These are phyloP conservation scores for Carapus acus DNA, from an alignment of 2,797 vertebrate genomes.

Conservation along the genomic window DNA sequence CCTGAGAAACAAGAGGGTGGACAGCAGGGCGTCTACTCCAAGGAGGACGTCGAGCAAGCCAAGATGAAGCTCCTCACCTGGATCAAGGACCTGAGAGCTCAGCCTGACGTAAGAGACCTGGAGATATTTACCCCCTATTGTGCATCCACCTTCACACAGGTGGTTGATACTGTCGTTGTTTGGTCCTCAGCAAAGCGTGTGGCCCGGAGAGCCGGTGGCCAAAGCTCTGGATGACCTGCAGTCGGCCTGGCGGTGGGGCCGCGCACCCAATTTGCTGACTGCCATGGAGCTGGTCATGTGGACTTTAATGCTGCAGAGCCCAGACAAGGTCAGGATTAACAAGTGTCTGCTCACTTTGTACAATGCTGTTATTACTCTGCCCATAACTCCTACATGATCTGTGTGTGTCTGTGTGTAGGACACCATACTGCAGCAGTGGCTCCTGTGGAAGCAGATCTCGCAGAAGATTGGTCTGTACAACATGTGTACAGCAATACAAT, in stretches of 20 bases:
- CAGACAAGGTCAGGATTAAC: slow-evolving; percentile 64
- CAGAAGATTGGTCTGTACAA: slow-evolving; percentile 70
- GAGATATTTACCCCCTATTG: neutral
- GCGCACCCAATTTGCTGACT: slow-evolving; percentile 57
- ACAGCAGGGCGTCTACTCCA: slow-evolving; percentile 43
- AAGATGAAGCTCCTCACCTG: slow-evolving; percentile 66
- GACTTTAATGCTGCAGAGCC: slow-evolving; percentile 66
- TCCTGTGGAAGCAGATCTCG: slow-evolving; percentile 75
- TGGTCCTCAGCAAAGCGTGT: slow-evolving; percentile 69
- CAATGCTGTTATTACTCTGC: too few relatives aligned
- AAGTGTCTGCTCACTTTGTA: neutral
- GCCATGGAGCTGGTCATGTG: slow-evolving; percentile 76
- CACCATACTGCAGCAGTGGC: slow-evolving; percentile 73
- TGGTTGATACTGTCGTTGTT: slow-evolving; percentile 1
- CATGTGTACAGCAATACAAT: neutral
- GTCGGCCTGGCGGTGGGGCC: slow-evolving; percentile 71
- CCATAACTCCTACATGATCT: neutral
- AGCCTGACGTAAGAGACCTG: slow-evolving; percentile 65
- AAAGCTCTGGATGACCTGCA: slow-evolving; percentile 71
- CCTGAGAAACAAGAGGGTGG: slow-evolving; percentile 58
- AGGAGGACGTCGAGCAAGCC: slow-evolving; percentile 60
- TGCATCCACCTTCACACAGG: neutral
- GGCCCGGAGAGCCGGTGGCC: slow-evolving; percentile 70
- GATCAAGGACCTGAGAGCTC: slow-evolving; percentile 72
- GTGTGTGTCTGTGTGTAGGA: slow-evolving; percentile 59